Percentiles rank a stretch among this genome's conserved stretches.
These are phyloP conservation scores for Nematostella vectensis DNA, from an alignment of 92 coral and sea anemone genomes.

Conservation along the genomic window DNA sequence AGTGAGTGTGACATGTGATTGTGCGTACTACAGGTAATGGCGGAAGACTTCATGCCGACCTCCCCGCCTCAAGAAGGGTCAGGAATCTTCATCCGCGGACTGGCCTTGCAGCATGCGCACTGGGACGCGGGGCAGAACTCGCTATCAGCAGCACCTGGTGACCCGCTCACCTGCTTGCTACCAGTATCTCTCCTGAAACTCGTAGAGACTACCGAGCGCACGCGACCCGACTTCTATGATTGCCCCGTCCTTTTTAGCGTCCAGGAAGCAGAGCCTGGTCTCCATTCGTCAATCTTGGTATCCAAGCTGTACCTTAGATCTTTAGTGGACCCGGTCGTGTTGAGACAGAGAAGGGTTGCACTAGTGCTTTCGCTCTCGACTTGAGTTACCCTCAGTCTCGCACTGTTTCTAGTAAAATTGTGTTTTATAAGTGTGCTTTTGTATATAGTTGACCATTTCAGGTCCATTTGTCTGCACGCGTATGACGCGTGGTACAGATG, in stretches of 20 bases:
- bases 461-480: no score
- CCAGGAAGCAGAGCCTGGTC: neutral
- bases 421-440: no score
- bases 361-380: no score
- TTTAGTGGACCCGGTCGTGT: neutral
- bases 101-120: conserved; percentile 64
- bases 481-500: no score
- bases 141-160: conserved; percentile 18
- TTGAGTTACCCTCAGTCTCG: no score
- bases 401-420: no score
- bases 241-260: conserved; percentile 45
- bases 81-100: conserved; percentile 66
- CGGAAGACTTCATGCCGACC: conserved; percentile 25
- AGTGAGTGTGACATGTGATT: neutral
- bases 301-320: neutral
- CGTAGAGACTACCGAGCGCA: conserved; percentile 20
- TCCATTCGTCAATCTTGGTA: neutral
- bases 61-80: conserved; percentile 44
- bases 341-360: neutral
- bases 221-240: conserved; percentile 21
- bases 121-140: conserved; percentile 59
- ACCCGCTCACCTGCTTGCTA: conserved; percentile 22
- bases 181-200: conserved; percentile 54
- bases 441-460: no score
- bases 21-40: conserved; percentile 34